Conservation (phyloP, 1,140 invertebrate genomes). For the Mylabris phalerata region DNA sequence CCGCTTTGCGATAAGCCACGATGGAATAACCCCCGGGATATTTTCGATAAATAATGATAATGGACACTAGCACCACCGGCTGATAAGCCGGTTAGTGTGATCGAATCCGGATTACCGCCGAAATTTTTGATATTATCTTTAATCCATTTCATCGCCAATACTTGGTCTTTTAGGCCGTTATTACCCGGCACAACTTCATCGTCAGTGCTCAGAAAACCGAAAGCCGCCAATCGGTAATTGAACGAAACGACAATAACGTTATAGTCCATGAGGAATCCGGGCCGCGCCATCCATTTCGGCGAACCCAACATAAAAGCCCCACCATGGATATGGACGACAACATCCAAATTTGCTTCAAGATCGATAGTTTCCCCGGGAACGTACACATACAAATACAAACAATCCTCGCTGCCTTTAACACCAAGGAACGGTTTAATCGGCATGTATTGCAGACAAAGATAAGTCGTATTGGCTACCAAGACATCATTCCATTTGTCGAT, state of each 20-base stretch:
- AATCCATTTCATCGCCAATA: constrained; percentile 53
- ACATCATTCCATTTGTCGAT: constrained; percentile 19
- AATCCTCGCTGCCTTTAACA: constrained; percentile 42
- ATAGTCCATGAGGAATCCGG: constrained; percentile 51
- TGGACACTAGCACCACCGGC: constrained; percentile 51
- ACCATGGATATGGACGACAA: constrained; percentile 54
- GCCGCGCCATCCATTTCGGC: constrained; percentile 44
- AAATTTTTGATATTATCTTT: constrained; percentile 49
- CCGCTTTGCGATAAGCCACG: constrained; percentile 74
- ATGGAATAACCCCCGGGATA: constrained; percentile 51
- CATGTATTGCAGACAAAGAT: constrained; percentile 16
- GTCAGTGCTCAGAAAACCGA: constrained; percentile 55
- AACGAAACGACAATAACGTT: constrained; percentile 56
- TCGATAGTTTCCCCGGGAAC: constrained; percentile 36
- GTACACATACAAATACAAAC: constrained; percentile 48
- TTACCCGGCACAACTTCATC: constrained; percentile 51
- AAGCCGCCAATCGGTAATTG: constrained; percentile 56
- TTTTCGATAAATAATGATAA: constrained; percentile 52
- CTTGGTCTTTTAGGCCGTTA: constrained; percentile 57
- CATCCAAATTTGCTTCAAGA: constrained; percentile 40
- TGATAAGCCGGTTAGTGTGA: constrained; percentile 48
- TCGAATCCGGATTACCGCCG: constrained; percentile 46
- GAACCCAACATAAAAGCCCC: constrained; percentile 53
- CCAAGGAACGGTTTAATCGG: constrained; percentile 10
- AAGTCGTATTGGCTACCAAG: constrained; percentile 14